Conservation (phyloP, 1,140 invertebrate species). For the Zaprionus tsacasi region DNA sequence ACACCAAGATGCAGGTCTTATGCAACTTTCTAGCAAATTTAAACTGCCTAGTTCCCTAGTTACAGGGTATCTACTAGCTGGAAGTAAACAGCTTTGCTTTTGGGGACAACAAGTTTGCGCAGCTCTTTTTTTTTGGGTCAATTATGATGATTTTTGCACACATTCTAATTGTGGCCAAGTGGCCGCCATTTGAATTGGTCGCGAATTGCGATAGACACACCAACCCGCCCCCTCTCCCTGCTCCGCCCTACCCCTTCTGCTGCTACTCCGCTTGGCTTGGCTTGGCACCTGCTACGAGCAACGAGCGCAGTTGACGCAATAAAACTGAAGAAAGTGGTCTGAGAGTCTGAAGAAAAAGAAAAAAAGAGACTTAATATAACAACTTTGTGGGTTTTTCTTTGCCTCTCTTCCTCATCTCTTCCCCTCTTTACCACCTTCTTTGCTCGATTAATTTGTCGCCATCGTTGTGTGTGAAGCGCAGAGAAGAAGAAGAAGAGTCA, state of each 20-base stretch:
- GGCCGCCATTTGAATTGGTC: constrained; percentile 36
- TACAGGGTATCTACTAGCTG: neutral
- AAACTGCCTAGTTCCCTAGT: neutral
- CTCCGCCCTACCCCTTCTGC: constrained; percentile 16
- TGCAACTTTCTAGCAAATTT: too few species aligned
- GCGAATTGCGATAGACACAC: neutral
- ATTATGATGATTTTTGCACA: constrained; percentile 26
- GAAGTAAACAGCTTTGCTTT: neutral
- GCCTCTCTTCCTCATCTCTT: neutral
- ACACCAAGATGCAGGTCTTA: too few species aligned
- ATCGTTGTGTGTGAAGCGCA: constrained; percentile 23
- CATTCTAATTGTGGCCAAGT: constrained; percentile 14
- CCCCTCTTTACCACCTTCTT: neutral
- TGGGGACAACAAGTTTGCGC: neutral
- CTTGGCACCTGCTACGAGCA: constrained; percentile 65
- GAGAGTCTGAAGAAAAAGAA: neutral
- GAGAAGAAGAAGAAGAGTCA: neutral
- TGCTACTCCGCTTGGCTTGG: neutral
- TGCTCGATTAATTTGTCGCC: constrained; percentile 64
- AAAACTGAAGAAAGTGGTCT: constrained; percentile 70
- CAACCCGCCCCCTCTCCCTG: neutral
- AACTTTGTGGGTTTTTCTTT: constrained; percentile 19
- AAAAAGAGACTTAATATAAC: constrained; percentile 6
- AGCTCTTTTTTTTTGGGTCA: neutral
- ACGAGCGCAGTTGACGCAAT: constrained; percentile 66